Conservation (phyloP, 2,888 invertebrate genomes). For the Napeogenes inachia region DNA sequence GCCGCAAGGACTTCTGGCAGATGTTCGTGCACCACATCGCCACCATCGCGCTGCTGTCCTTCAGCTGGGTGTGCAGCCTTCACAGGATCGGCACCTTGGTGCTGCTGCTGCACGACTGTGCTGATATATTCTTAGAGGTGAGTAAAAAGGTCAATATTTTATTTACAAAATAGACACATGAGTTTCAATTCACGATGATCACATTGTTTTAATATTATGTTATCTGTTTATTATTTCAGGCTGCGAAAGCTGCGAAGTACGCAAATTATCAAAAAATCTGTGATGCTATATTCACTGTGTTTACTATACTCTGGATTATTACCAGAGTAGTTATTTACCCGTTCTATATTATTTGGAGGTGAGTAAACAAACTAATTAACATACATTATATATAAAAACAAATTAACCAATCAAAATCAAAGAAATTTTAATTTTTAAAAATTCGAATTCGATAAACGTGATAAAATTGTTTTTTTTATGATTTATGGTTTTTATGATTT, state of each 20-base stretch:
- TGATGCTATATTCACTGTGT: conserved; percentile 91
- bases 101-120: conserved; percentile 90
- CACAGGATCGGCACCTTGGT: conserved; percentile 95
- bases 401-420: no score
- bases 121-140: conserved; percentile 93
- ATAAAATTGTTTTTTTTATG: no score
- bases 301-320: conserved; percentile 93
- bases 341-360: conserved; percentile 90
- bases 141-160: conserved; percentile 27
- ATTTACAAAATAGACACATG: not conserved
- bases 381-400: not conserved
- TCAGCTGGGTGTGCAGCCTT: conserved; percentile 97
- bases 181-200: no score
- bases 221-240: conserved; percentile 72
- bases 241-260: conserved; percentile 96
- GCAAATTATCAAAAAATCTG: conserved; percentile 92
- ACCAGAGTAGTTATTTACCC: conserved; percentile 95
- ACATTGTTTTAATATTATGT: conserved; percentile 80
- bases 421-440: no score
- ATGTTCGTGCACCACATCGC: conserved; percentile 99
- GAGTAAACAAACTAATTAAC: conserved; percentile 34
- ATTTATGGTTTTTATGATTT: no score
- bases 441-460: no score
- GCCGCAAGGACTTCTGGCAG: conserved; percentile 97
- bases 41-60: conserved; percentile 91